phyloP scores from a whole-genome alignment of 2,113 vertebrate species.

The Megaptera novaeangliae region DNA sequence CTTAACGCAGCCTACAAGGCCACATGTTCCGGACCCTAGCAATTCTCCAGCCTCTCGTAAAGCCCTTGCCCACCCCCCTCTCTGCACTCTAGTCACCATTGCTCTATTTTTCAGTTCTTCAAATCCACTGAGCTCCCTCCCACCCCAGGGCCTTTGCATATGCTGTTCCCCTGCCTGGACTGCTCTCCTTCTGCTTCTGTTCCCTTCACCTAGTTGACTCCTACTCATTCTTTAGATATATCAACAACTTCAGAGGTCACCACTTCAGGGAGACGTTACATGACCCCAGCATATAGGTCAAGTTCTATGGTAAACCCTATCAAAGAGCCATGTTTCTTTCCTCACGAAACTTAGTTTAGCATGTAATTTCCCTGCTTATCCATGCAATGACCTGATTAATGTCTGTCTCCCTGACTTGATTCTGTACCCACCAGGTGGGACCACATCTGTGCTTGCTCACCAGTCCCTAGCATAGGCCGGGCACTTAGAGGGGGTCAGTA shows the following conservation, averaged over 20 bases:
- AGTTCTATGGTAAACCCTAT: not conserved
- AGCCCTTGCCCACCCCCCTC: no score
- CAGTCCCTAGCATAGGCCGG: accelerated
- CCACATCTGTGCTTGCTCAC: not conserved
- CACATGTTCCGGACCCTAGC: not conserved
- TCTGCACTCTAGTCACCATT: not conserved
- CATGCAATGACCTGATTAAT: not conserved
- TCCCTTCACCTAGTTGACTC: not conserved
- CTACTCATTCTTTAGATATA: not conserved
- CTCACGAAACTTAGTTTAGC: not conserved
- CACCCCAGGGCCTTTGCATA: not conserved
- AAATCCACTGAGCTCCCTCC: not conserved
- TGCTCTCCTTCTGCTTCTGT: no score
- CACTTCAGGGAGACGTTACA: not conserved
- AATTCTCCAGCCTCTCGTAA: not conserved
- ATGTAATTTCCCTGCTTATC: not conserved
- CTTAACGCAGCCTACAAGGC: not conserved
- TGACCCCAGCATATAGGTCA: no score
- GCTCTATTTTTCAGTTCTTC: not conserved
- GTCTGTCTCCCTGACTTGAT: not conserved
- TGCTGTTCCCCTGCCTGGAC: not conserved
- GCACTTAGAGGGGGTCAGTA: accelerated
- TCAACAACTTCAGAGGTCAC: not conserved
- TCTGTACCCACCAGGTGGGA: accelerated
- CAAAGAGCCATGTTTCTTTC: not conserved